Evolutionary conservation across 2,113 vertebrate species (phyloP), one percentile per base, ranked within the genome.

Genomic region (Hiodon tergisus): DNA sequence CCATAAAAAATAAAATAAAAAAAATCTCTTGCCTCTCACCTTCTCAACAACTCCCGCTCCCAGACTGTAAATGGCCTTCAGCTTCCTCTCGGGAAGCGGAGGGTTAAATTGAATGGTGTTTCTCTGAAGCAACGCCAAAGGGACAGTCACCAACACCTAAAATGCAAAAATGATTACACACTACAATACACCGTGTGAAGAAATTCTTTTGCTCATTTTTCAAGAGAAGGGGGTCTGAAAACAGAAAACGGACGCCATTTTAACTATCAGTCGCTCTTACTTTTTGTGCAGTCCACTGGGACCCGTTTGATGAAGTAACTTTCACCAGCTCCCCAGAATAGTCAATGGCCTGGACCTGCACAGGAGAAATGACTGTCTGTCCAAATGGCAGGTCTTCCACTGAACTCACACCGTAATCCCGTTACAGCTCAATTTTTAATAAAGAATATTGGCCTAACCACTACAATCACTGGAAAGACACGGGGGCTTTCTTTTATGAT

Each of bases 1-100:
- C 47, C 8, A 13, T 11, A 16, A 59, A 3, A 50, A 58, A 60
- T n/a, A 48, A 5, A 53, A 16, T 68, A 3, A 50, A 58, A 60
- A 50, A 48, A 5, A 53, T 3, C 6, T 14, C 4, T 59, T 6
- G 9, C 48, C 55, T 57, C 58, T 77, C 83, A 97, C 97, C 90
- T 98, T 99, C 74, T 99, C 97, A 76, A 99, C 98, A 71, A 98
- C 91, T 70, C 97, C 97, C 0, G 94, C 92, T 17, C 96, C 97
- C 76, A 99, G 88, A 77, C 94, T 97, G 82, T 95, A 93, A 83
- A 99, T 94, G 0, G 97, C 97, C 87, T 98, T 99, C 79, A 95
- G 87, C 87, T 99, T 99, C 85, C 95, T 93, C 61, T 99, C 97
- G 58, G 94, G 90, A 59, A 99, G 84, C 0, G 92, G 84, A 62